Base-by-base conservation (phyloP, 2,113 vertebrate genomes). In the Spilogale gracilis region DNA sequence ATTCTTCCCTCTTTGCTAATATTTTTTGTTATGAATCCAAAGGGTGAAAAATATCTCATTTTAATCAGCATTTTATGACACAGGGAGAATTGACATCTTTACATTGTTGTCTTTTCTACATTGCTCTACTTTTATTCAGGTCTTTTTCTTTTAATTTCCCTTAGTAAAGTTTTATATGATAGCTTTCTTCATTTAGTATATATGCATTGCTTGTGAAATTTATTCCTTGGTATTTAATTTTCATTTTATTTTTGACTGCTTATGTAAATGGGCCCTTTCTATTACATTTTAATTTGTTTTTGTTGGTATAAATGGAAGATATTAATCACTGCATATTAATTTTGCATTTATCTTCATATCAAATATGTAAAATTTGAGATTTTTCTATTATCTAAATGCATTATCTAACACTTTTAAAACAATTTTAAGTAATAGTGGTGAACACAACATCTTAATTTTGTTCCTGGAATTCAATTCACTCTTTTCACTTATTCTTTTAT, bases 311-410 rank as follows among this genome's bases (percentile, higher is more conserved):
- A 98, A 93, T 76, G 25, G 65, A 94, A 95, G 21, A 80, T 87
- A 74, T 83, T 94, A 61, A 82, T 84, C 38, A 94, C 30, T 97
- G 27, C 20, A 60, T 89, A 93, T 96, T 82, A 94, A 97, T 90
- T 92, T 94, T 97, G 27, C 32, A 67, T 38, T 94, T 80, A 90
- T 52, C 20, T 83, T 65, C 18, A 94, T 83, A 63, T 89, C 30
- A 86, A 90, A 94, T 74, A 43, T 60, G 32, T 83, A 82, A 65
- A 81, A 69, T 71, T 89, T 94, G 50, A 67, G 23, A 4, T 73
- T 84, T 23, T 60, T 94, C 32, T 81, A 60, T 74, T 94, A 25
- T 85, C 16, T 82, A 54, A 97, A 78, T 82, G 9, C 18, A 48
- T 89, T 76, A 76, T 23, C 5, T 92, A 67, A 18, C 32, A 84